Evolutionary conservation across 2,797 vertebrate species (phyloP).

Genomic region (Atherinosoma microstoma): DNA sequence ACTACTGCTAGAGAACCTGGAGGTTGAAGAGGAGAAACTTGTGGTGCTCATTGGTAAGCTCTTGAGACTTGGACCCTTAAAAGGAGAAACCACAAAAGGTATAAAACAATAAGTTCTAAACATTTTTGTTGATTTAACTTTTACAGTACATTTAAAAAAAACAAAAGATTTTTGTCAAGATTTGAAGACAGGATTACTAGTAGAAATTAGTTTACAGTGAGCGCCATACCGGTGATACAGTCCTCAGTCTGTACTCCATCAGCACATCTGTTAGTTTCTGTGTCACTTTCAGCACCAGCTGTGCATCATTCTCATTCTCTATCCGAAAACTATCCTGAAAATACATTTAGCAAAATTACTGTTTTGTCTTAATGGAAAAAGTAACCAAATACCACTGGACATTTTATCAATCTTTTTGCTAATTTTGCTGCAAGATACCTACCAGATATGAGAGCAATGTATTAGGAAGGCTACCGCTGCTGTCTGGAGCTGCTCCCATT

Average conservation of each 20-base stretch:
- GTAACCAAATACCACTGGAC: neutral
- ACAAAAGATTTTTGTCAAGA: neutral
- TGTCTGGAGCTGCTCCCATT: constrained; percentile 65
- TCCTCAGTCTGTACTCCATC: constrained; percentile 88
- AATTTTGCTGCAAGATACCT: neutral
- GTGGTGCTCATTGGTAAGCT: constrained; percentile 60
- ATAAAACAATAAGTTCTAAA: neutral
- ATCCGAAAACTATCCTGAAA: constrained; percentile 87
- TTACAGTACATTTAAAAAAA: neutral
- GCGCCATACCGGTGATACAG: constrained; percentile 73
- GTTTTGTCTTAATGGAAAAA: neutral
- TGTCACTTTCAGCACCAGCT: constrained; percentile 89
- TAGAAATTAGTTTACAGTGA: neutral
- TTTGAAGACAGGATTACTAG: neutral
- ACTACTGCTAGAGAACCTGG: constrained; percentile 55
- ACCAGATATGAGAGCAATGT: constrained; percentile 83
- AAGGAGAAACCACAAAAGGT: neutral
- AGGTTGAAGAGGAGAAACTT: constrained; percentile 51
- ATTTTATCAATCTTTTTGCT: neutral
- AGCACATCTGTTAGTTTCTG: constrained; percentile 88
- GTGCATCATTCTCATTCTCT: constrained; percentile 87
- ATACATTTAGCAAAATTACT: constrained; percentile 22
- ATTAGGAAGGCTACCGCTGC: constrained; percentile 59
- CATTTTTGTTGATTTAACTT: neutral
- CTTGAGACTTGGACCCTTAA: constrained; percentile 67